These are phyloP conservation scores for Vidua chalybeata DNA, from an alignment of 2,113 vertebrate species.

Conservation along the genomic window DNA sequence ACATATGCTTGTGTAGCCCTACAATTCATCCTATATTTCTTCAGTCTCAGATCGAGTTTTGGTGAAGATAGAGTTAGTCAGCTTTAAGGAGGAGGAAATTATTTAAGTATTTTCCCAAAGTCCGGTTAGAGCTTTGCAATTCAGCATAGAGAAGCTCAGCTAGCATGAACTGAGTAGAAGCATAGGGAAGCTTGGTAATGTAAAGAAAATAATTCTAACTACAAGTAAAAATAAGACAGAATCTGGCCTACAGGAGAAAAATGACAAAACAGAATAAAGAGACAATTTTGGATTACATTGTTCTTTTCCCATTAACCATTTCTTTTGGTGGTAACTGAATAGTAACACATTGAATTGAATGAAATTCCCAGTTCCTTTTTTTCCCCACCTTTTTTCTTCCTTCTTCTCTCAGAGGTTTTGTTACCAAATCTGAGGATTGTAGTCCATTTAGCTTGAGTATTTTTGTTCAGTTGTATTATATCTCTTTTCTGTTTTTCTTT, in stretches of 20 bases:
- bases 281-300: background rate
- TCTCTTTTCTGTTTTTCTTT: slow-evolving; percentile 1
- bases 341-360: background rate
- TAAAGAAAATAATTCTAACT: background rate
- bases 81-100: slow-evolving; percentile 19
- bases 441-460: background rate
- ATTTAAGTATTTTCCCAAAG: background rate
- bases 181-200: background rate
- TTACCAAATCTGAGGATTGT: slow-evolving; percentile 20
- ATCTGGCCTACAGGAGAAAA: background rate
- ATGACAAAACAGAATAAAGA: background rate
- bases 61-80: background rate
- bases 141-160: background rate
- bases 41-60: slow-evolving; percentile 18
- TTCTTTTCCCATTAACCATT: slow-evolving; percentile 31
- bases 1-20: background rate
- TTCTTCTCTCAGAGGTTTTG: background rate
- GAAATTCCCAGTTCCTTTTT: background rate
- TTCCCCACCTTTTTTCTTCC: background rate
- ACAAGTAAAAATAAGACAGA: background rate
- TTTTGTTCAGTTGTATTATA: slow-evolving; percentile 30
- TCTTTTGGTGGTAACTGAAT: slow-evolving; percentile 1
- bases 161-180: background rate
- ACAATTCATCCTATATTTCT: background rate
- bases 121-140: background rate